Percentiles rank a stretch among this genome's conserved stretches.
These are phyloP conservation scores for Remorina albescens DNA, from an alignment of 2,797 vertebrate species.

Conservation along the genomic window DNA sequence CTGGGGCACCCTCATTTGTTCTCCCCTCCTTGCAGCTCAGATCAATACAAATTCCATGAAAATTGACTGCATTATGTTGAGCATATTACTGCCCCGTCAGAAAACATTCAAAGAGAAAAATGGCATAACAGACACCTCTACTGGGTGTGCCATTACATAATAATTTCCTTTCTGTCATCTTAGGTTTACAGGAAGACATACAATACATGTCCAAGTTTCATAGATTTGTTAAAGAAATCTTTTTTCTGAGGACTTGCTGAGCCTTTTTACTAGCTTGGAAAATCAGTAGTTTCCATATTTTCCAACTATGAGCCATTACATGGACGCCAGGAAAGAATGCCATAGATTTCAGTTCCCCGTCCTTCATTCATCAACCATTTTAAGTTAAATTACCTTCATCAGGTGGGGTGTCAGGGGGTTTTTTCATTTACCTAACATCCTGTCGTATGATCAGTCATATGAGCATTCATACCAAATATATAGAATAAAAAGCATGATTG, in stretches of 20 bases:
- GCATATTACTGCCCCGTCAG: slow-evolving; percentile 37
- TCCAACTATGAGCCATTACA: background rate
- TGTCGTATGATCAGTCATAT: background rate
- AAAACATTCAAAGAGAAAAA: slow-evolving; percentile 33
- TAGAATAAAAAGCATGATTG: no score
- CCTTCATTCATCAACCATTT: background rate
- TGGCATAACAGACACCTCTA: background rate
- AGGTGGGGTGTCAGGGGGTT: background rate
- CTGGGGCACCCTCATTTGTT: slow-evolving; percentile 31
- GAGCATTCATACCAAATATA: background rate
- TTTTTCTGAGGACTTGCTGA: background rate
- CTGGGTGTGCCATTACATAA: slow-evolving; percentile 53
- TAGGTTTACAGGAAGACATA: background rate
- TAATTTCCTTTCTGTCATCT: background rate
- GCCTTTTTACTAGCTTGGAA: background rate
- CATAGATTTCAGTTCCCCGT: background rate
- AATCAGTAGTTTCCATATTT: background rate
- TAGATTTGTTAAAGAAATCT: background rate
- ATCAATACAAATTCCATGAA: slow-evolving; percentile 62
- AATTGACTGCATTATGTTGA: slow-evolving; percentile 51
- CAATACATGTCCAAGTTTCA: background rate
- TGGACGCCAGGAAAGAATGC: background rate
- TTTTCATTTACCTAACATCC: background rate
- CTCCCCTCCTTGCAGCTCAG: slow-evolving; percentile 22
- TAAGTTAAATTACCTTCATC: background rate